phyloP scores from a whole-genome alignment of 2,113 vertebrate species.

The Dicrurus megarhynchus region DNA sequence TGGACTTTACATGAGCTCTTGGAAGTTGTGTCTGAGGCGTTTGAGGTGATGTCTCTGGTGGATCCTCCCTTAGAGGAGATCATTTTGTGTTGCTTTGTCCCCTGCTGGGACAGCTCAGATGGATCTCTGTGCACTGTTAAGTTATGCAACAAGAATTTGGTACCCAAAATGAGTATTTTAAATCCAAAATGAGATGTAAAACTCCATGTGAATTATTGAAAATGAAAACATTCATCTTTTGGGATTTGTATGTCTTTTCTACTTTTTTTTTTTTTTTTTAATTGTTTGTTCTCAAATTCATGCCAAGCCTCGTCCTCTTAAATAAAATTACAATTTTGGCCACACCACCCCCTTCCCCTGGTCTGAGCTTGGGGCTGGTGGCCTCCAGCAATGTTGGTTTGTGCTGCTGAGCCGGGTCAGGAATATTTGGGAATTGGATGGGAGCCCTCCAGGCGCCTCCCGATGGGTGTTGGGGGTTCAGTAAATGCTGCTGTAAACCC shows the following conservation, averaged over 20 bases:
- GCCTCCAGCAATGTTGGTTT: not conserved
- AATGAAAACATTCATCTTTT: not conserved
- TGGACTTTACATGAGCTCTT: not conserved
- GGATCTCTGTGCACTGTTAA: not conserved
- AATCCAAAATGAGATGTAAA: not conserved
- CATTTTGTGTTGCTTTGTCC: not conserved
- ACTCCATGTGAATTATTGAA: not conserved
- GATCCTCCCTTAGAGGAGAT: not conserved
- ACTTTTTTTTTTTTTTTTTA: no score
- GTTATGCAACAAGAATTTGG: not conserved
- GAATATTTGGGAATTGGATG: not conserved
- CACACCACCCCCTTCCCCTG: not conserved
- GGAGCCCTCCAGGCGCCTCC: not conserved
- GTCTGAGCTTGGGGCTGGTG: not conserved
- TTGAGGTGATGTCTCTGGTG: not conserved
- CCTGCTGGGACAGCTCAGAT: not conserved
- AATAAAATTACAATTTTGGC: not conserved
- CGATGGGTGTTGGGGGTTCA: not conserved
- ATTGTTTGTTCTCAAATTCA: not conserved
- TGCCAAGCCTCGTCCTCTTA: not conserved
- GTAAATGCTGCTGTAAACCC: not conserved
- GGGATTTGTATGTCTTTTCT: not conserved
- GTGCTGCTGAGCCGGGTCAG: not conserved
- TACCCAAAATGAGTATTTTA: not conserved
- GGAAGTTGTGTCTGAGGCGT: not conserved